A percentile compares a stretch with the other conserved stretches of the same genome.
Conservation (phyloP, 2,797 vertebrate species). For the Sebastolobus alascanus region DNA sequence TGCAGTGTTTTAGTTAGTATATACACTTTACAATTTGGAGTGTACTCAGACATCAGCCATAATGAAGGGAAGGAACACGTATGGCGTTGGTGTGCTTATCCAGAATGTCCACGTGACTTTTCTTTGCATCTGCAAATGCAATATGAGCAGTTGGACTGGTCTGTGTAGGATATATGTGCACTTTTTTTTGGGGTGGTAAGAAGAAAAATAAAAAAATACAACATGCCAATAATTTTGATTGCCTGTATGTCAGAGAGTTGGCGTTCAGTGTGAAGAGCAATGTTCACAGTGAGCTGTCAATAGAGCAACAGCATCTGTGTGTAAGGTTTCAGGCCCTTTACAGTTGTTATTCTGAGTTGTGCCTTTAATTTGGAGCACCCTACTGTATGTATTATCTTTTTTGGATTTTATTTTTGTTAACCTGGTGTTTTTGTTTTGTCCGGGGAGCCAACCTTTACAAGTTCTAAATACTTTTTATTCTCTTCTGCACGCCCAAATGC, state of each 20-base stretch:
- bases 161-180: not conserved
- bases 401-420: not conserved
- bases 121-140: not conserved
- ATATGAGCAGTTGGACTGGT: not conserved
- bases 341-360: not conserved
- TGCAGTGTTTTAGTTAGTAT: not conserved
- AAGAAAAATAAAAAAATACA: not conserved
- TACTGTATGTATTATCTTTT: not conserved
- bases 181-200: not conserved
- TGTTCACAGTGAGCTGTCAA: not conserved
- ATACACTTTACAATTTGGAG: accelerated
- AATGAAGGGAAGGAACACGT: not conserved
- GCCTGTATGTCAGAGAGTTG: constrained; percentile 3
- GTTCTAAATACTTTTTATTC: not conserved
- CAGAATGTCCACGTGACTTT: not conserved
- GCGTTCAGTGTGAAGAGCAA: not conserved
- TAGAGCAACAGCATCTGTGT: not conserved
- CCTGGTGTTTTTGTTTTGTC: not conserved
- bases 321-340: not conserved
- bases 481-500: not conserved
- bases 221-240: not conserved
- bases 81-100: not conserved
- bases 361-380: not conserved
- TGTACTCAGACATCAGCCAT: not conserved
- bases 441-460: not conserved